Evolutionary conservation across 2,113 vertebrate species (phyloP), one percentile per base, ranked within the genome.

Genomic region (Tautogolabrus adspersus): DNA sequence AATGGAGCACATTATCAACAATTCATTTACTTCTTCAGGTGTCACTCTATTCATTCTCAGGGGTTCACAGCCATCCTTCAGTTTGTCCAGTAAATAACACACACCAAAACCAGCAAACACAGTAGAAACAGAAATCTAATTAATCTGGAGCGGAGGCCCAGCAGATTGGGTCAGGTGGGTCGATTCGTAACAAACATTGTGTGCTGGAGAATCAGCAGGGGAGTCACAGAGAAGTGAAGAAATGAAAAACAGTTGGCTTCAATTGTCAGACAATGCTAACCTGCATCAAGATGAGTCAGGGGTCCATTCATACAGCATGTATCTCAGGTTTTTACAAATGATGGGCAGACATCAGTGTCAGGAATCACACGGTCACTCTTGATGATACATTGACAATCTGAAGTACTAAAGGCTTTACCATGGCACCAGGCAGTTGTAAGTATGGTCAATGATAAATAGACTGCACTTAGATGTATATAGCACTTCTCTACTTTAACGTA

Each of bases 41-140:
- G 56, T 60, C 6, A 44, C 37, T 56, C 8, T 18, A 63, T 58
- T 37, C 60, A 63, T 23, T 79, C n/a, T 55, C 19, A 38, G 15
- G 8, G 57, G 30, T 66, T 66, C 46, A 30, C 1, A 60, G 30
- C 51, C 37, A n/a, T 42, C 44, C 44, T 52, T 56, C 67, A 55
- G 12, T 66, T 11, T 59, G 15, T 61, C 19, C 23, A 40, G 22
- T n/a, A 68, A 79, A 65, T 40, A 59, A 37, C 16, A 59, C 23
- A 37, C 5, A 6, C 13, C 8, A 30, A 54, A 22, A 64, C 8
- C 6, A 16, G 51, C 19, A 10, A 76, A 73, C 56, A 49, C 2
- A n/a, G 34, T 47, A 62, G 55, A 61, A 70, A 83, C 47, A 79
- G 64, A 82, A 81, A 75, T 11, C 12, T 54, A 78, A 80, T 81